These are phyloP conservation scores for Acinonyx jubatus DNA, from an alignment of 2,113 vertebrate species.

Conservation along the genomic window DNA sequence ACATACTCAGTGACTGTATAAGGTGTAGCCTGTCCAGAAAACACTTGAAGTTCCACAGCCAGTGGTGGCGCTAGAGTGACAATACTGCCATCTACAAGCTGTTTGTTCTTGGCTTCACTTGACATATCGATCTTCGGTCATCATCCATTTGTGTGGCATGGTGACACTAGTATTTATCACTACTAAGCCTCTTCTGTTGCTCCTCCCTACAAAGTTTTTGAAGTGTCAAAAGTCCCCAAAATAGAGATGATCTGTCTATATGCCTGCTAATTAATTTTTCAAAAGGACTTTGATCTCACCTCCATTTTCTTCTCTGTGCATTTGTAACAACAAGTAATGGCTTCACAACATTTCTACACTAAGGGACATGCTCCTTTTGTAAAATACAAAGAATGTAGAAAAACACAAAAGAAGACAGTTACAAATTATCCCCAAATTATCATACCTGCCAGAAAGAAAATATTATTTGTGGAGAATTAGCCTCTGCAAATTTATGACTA, in stretches of 20 bases:
- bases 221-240: conserved; percentile 54
- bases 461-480: neutral
- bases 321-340: neutral
- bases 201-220: neutral
- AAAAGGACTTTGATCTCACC: neutral
- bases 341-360: neutral
- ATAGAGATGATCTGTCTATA: conserved; percentile 37
- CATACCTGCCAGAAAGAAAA: neutral
- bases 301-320: neutral
- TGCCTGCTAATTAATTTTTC: conserved; percentile 68
- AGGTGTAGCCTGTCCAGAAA: neutral
- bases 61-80: neutral
- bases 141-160: conserved; percentile 66
- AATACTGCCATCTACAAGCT: neutral
- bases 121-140: conserved; percentile 72
- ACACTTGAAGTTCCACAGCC: neutral
- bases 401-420: neutral
- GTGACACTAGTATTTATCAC: conserved; percentile 33
- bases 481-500: neutral
- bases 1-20: neutral
- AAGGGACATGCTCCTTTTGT: neutral
- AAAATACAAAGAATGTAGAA: neutral
- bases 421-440: neutral
- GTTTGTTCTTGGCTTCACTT: neutral
- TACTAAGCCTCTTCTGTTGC: neutral